These are phyloP conservation scores for Rhorus exstirpatorius DNA, from an alignment of 2,888 invertebrate genomes.

Conservation along the genomic window DNA sequence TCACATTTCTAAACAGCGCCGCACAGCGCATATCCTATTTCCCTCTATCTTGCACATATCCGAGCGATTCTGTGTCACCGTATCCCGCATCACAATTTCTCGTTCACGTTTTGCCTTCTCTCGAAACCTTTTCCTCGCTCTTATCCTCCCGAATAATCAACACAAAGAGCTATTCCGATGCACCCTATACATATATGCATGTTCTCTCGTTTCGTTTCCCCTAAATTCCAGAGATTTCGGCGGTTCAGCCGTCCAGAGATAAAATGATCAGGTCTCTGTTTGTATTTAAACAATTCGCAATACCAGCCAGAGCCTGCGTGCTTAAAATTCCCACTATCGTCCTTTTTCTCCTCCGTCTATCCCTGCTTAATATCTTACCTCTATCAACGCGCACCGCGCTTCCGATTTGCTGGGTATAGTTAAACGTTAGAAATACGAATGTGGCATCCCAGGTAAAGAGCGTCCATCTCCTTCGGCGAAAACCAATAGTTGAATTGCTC, in stretches of 20 bases:
- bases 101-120: conserved; percentile 48
- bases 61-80: conserved; percentile 67
- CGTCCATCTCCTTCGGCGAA: conserved; percentile 29
- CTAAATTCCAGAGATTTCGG: conserved; percentile 11
- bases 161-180: background rate
- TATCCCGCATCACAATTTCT: conserved; percentile 61
- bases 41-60: conserved; percentile 6
- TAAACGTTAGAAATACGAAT: conserved; percentile 1
- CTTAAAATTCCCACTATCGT: conserved; percentile 1
- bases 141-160: background rate
- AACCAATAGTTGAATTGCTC: conserved; percentile 68
- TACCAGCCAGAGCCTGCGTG: conserved; percentile 2
- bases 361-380: background rate
- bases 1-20: conserved; percentile 61
- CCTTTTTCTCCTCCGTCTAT: background rate
- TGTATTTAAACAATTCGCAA: conserved; percentile 24
- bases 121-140: background rate
- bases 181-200: background rate
- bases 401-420: conserved; percentile 13
- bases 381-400: background rate
- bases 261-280: background rate
- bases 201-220: background rate
- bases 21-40: conserved; percentile 22
- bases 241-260: background rate
- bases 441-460: background rate